These are phyloP conservation scores for Laticauda colubrina DNA, from an alignment of 2,113 vertebrate genomes.

Conservation along the genomic window DNA sequence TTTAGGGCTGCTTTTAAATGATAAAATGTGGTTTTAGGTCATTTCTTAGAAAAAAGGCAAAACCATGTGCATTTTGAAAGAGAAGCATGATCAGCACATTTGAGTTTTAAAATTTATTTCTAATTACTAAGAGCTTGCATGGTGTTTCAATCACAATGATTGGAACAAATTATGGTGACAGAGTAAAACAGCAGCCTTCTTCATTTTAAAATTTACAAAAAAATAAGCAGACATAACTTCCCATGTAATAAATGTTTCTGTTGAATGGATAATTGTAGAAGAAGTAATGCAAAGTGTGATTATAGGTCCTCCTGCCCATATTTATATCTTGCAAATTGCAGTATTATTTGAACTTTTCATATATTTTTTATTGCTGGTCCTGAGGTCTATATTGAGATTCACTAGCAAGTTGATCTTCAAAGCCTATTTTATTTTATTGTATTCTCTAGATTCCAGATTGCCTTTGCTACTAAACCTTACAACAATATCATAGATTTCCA, in stretches of 20 bases:
- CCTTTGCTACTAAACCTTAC: background rate
- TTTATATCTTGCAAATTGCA: background rate
- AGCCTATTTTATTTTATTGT: background rate
- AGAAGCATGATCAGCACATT: background rate
- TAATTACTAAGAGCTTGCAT: background rate
- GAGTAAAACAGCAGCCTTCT: background rate
- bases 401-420: background rate
- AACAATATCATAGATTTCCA: background rate
- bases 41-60: background rate
- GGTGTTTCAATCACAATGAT: background rate
- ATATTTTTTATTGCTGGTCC: background rate
- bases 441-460: background rate
- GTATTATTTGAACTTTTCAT: background rate
- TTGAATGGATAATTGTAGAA: background rate
- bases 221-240: background rate
- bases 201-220: background rate
- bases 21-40: slow-evolving; percentile 9
- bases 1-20: background rate
- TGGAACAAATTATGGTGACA: background rate
- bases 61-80: background rate
- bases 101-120: background rate
- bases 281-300: background rate
- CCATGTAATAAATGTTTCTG: background rate
- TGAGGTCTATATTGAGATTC: background rate
- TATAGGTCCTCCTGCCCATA: background rate